Evolutionary conservation across 2,113 vertebrate genomes (phyloP), one percentile per base, ranked within the genome.

Genomic region (Eudyptes chrysolophus): DNA sequence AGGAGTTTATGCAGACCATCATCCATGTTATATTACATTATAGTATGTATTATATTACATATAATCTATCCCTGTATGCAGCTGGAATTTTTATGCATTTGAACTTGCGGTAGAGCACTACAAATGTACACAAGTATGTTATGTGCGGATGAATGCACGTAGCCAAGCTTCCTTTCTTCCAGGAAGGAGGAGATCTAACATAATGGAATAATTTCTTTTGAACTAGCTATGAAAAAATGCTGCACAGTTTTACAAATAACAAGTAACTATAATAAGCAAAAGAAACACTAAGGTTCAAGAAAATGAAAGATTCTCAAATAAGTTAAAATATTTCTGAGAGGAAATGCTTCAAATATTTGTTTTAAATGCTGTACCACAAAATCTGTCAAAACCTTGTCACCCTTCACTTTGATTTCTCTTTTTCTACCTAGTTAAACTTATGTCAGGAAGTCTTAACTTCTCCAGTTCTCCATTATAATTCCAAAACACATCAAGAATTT

Each of bases 321-420:
- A 75, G 14, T 27, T 19, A 48, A 30, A 81, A 30, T 40, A 62
- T 46, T 86, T 90, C n/a, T 79, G 26, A 78, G 44, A 90, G 4
- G 8, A 95, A 89, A 94, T 27, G 3, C 27, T 82, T 90, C 44
- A 87, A 78, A 44, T 87, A 71, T 52, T 90, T 91, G 30, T 89
- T 94, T 46, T 52, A 55, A 89, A 89, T 6, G 11, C 24, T 42
- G 22, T 46, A 78, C 24, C 58, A 68, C 19, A 81, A 55, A 82
- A 82, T 46, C 84, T 91, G 72, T 82, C 80, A 92, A 94, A 97
- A 89, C 15, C 34, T 48, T 91, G 64, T 65, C 89, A 92, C 15
- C 22, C 36, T 65, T 81, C 57, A 51, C 29, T 83, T 80, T 32
- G 70, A 94, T 93, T 88, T 86, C 3, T 30, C 21, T 89, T 94